Base-by-base conservation (phyloP, 1,140 invertebrate genomes). In the Zaprionus inermis region DNA sequence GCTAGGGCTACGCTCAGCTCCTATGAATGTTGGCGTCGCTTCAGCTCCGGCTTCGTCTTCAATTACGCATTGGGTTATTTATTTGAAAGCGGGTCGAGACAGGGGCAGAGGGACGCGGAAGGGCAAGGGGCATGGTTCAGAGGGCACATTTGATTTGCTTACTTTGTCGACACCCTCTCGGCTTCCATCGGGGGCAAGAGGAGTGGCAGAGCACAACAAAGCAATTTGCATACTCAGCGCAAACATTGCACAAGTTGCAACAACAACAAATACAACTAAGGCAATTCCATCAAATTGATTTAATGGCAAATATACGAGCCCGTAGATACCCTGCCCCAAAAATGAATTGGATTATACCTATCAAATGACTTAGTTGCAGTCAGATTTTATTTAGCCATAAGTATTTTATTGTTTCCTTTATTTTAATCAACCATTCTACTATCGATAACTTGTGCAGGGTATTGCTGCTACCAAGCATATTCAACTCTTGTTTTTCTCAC, bases 201-300 rank as follows among this genome's bases (percentile, higher is more conserved):
- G 44, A 30, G 54, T 11, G 12, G 32, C 32, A 28, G 24, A 28
- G 55, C 55, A 41, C 36, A 76, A 56, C 51, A 73, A 74, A 70
- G 65, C 78, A 84, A 84, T 84, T 85, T 78, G 76, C 80, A 79
- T 76, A 61, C 74, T 57, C 69, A 55, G 78, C 69, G 12, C 22
- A 76, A 76, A 81, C 77, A 80, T 76, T 79, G 65, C 60, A 51
- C 54, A 57, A 67, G 28, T 57, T 67, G 51, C 59, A 61, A 61
- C 59, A 52, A 38, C 30, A 36, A 36, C 14, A 7, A 16, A 12
- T 5, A n/a, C 49, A 46, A 44, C 44, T 49, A 20, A 1, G 11
- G 18, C 44, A 49, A 49, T 49, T 49, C 18, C 44, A 10, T 20
- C 44, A 49, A 22, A 22, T 22, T 49, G 44, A 49, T 49, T 49